Conservation (phyloP, 1,140 invertebrate genomes). For the Sogatella furcifera region DNA sequence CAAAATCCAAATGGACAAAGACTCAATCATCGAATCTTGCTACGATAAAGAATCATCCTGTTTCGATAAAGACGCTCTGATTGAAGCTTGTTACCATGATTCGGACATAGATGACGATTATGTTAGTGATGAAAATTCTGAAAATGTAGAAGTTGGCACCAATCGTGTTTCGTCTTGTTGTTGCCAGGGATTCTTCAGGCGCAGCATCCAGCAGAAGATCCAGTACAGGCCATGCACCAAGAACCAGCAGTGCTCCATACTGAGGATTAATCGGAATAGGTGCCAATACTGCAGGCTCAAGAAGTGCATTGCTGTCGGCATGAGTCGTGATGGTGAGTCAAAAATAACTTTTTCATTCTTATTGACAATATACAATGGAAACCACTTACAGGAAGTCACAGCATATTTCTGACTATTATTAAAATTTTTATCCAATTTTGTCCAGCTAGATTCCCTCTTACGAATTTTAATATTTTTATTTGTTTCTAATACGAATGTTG, state of each 20-base stretch:
- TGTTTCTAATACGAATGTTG: too few species aligned
- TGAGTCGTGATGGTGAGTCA: constrained; percentile 91
- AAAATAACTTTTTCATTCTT: neutral
- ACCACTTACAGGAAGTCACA: too few species aligned
- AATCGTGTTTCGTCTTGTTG: constrained; percentile 32
- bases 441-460: too few species aligned
- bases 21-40: neutral
- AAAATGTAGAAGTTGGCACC: neutral
- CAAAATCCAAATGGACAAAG: too few species aligned
- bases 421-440: too few species aligned
- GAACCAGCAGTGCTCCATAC: constrained; percentile 94
- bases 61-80: too few species aligned
- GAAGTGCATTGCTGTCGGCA: constrained; percentile 96
- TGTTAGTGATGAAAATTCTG: constrained; percentile 5
- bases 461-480: too few species aligned
- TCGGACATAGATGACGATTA: constrained; percentile 1
- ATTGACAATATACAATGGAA: too few species aligned
- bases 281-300: constrained; percentile 95
- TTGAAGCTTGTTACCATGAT: too few species aligned
- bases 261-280: constrained; percentile 91
- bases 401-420: too few species aligned
- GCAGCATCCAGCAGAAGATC: constrained; percentile 95
- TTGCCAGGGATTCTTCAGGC: constrained; percentile 69
- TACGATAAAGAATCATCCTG: too few species aligned
- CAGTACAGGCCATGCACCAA: constrained; percentile 95